Evolutionary conservation across 2,888 invertebrate species (phyloP), one percentile per base, ranked within the genome.

Genomic region (Nasonovia ribisnigri): DNA sequence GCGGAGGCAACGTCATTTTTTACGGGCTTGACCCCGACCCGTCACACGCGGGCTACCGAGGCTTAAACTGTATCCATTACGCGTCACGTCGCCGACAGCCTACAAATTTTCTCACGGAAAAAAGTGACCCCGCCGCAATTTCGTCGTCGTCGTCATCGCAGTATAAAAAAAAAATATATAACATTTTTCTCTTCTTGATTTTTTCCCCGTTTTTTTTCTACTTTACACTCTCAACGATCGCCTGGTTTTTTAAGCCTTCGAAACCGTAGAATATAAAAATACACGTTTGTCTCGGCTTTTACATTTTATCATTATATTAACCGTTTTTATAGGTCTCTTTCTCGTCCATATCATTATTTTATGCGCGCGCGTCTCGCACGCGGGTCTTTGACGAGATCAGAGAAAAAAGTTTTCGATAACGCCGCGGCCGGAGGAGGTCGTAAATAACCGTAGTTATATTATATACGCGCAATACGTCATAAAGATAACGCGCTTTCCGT

Each of bases 31-130:
- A 90, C 90, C 93, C 93, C 84, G 93, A 93, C 93, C 90, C 90
- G 93, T 93, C 93, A 93, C 48, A 29, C 88, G 46, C 86, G 87
- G 87, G 29, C 91, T 51, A 51, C 36, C 84, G 54, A 24, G 84
- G 92, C 89, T 89, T 90, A 90, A 93, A 93, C 93, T 90, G 90
- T 90, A 93, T 93, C 90, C 93, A 93, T 93, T 93, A 93, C 93
- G 90, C 93, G 90, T 93, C 93, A 93, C 90, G 93, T 93, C 93
- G 42, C 60, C 93, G 84, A 84, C 93, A 93, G 93, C 93, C 86
- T 93, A 93, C 93, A 93, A 93, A 93, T 93, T 93, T 93, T 93
- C 93, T 86, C 93, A 93, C 93, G 86, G 16, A 86, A 93, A 67
- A 86, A 93, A 90, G 57, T 86, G 84, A 90, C 92, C 92, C 92